A percentile compares a stretch with the other conserved stretches of the same genome.
phyloP scores from a whole-genome alignment of 1,140 invertebrate species.

The Panagrolaimus sp. region DNA sequence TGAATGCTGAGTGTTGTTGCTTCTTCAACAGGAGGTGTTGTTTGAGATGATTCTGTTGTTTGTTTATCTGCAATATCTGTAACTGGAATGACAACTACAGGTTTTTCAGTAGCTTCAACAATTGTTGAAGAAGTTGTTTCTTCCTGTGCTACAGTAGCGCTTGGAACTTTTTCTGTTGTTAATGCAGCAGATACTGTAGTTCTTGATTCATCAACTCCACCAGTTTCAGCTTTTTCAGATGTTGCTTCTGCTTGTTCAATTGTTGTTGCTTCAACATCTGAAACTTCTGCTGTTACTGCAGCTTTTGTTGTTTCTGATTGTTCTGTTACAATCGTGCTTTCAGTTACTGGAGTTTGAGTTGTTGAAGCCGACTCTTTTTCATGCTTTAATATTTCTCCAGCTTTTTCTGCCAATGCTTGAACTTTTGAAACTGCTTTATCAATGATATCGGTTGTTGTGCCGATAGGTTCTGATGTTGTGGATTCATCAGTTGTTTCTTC shows the following conservation, averaged over 20 bases:
- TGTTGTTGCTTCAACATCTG: not conserved
- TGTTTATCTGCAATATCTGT: not conserved
- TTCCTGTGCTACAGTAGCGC: too few relatives aligned
- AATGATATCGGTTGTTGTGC: not conserved
- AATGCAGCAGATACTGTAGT: not conserved
- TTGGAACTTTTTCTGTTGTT: too few relatives aligned
- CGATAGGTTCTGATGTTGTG: not conserved
- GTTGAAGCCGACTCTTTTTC: not conserved
- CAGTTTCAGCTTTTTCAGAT: not conserved
- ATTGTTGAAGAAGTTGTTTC: too few relatives aligned
- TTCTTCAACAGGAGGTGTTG: not conserved
- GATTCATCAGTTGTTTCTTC: not conserved
- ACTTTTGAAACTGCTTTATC: constrained; percentile 12
- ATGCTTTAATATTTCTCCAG: not conserved
- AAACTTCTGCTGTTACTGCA: not conserved
- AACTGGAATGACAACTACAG: not conserved
- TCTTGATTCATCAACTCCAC: not conserved
- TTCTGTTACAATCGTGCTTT: too few relatives aligned
- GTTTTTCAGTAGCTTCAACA: not conserved
- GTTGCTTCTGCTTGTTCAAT: not conserved
- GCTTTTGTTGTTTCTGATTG: not conserved
- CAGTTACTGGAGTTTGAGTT: not conserved
- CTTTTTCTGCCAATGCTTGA: not conserved
- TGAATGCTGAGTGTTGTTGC: not conserved
- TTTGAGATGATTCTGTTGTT: not conserved